Base-by-base conservation (phyloP, 2,797 vertebrate genomes). In the Sylvilagus floridanus region DNA sequence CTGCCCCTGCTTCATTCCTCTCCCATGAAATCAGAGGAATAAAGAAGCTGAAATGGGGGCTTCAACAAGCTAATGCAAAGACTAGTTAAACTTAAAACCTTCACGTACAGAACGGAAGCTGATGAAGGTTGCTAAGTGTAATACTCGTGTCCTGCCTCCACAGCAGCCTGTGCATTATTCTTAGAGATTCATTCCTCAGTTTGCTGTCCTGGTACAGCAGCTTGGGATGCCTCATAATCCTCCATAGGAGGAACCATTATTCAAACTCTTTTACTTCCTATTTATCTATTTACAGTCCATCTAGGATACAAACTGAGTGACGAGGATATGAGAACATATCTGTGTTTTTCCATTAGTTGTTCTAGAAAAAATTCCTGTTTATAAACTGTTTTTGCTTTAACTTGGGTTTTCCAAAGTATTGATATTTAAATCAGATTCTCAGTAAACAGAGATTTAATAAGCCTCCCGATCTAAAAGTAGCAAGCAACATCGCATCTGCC, bases 301-400 rank as follows among this genome's bases (percentile, higher is more conserved):
- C 30, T 83, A 88, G 73, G n/a, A 73, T 60, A 90, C 52, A 85
- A 90, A 35, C 13, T 57, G n/a, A 30, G 50, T 62, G 32, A 71
- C 42, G 62, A 79, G 26, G 22, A 72, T 19, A 69, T 66, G 11
- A 0, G 4, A 86, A 91, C 5, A 60, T 26, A 71, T 2, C 13
- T 84, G 7, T 63, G 76, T n/a, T 91, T 90, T 93, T 66, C 87
- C 22, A n/a, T 12, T 30, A 73, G 17, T 50, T 78, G n/a, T 72
- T 82, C 17, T 13, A n/a, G 47, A 96, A 93, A 85, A 84, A 63
- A 89, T 37, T 89, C 93, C 24, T 47, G 35, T 21, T 81, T 60
- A 77, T 26, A 93, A 54, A 68, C 42, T 5, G 65, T 84, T 93
- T 94, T 60, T 76, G 57, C 83, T 87, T 82, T 81, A 60, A 92